Conservation (phyloP, 92 coral and sea anemone species). For the Hydrozoanthus gracilis region DNA sequence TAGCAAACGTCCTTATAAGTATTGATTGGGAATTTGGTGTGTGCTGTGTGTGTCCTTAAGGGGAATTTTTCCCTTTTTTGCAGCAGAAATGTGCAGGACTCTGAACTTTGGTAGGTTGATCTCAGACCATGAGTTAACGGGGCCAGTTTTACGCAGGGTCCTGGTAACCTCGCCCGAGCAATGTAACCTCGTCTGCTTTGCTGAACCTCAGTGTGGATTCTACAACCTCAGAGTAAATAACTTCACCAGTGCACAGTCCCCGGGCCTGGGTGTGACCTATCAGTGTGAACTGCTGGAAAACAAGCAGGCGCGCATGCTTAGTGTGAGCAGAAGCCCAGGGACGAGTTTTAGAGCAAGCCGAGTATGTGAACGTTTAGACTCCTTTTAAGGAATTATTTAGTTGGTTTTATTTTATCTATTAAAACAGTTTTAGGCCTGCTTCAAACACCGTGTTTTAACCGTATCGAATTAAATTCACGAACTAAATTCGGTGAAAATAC, state of each 20-base stretch:
- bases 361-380: background rate
- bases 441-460: too few species aligned
- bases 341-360: conserved; percentile 24
- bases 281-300: conserved; percentile 10
- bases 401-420: too few species aligned
- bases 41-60: background rate
- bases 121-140: background rate
- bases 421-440: too few species aligned
- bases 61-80: background rate
- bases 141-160: background rate
- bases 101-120: background rate
- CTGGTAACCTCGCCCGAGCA: conserved; percentile 18
- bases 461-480: too few species aligned
- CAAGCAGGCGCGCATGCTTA: background rate
- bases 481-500: too few species aligned
- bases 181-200: conserved; percentile 10
- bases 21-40: too few species aligned
- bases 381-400: too few species aligned
- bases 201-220: background rate
- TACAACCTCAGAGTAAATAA: background rate
- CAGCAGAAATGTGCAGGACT: conserved; percentile 15
- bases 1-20: too few species aligned
- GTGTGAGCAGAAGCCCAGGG: background rate
- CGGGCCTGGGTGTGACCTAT: background rate
- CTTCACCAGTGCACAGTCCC: background rate